phyloP scores from a whole-genome alignment of 2,113 vertebrate genomes.

The Ophiodon elongatus region DNA sequence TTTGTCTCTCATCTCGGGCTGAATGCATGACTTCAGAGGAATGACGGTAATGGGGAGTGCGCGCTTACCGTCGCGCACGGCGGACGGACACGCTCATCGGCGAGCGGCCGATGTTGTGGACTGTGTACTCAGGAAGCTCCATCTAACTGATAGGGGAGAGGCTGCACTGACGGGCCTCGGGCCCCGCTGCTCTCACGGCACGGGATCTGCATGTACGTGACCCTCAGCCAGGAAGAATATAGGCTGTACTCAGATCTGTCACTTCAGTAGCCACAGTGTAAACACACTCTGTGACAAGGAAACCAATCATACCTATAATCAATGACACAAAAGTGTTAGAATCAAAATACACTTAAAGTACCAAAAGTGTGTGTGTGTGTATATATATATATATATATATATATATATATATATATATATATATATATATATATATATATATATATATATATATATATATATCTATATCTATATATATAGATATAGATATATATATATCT shows the following conservation, averaged over 20 bases:
- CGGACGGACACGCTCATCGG: constrained; percentile 41
- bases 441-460: too few relatives aligned
- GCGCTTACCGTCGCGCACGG: not conserved
- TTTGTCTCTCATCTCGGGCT: constrained; percentile 7
- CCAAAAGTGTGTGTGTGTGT: too few relatives aligned
- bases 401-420: not conserved
- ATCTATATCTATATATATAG: too few relatives aligned
- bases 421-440: too few relatives aligned
- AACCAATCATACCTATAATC: not conserved
- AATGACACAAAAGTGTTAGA: not conserved
- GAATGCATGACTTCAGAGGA: constrained; percentile 12
- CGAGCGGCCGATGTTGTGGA: constrained; percentile 32
- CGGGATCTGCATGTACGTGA: constrained; percentile 7
- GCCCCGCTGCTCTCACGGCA: constrained; percentile 19
- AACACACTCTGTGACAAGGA: too few relatives aligned
- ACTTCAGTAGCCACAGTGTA: not conserved
- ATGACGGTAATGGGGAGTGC: not conserved
- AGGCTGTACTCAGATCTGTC: not conserved
- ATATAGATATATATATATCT: too few relatives aligned
- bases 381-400: not conserved
- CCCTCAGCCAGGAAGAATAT: not conserved
- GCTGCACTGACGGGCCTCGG: constrained; percentile 24
- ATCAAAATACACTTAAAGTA: not conserved
- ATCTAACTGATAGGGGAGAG: constrained; percentile 37
- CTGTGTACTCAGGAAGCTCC: constrained; percentile 56